These are phyloP conservation scores for Paramuricea clavata DNA, from an alignment of 92 coral and sea anemone genomes.

Conservation along the genomic window DNA sequence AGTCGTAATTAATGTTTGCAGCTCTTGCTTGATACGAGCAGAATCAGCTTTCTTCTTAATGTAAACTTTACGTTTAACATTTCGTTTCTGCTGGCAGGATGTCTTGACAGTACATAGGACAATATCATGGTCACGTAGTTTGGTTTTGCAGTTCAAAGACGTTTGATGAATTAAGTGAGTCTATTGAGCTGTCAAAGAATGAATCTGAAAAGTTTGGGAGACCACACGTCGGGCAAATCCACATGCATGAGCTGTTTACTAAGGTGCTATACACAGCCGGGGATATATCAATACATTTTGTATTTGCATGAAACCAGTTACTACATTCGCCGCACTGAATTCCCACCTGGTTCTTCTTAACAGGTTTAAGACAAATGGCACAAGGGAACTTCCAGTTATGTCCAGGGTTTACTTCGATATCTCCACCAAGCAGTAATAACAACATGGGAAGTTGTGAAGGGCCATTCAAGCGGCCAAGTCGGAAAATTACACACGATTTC, in stretches of 20 bases:
- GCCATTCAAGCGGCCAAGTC: not conserved
- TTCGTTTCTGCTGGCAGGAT: too few relatives aligned
- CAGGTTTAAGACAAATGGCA: slow-evolving; percentile 64
- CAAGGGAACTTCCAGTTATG: slow-evolving; percentile 56
- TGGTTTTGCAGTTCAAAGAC: slow-evolving; percentile 24
- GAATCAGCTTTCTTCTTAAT: too few relatives aligned
- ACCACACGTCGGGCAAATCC: slow-evolving; percentile 65
- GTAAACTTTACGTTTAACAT: too few relatives aligned
- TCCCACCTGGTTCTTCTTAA: slow-evolving; percentile 67
- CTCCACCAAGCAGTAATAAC: not conserved
- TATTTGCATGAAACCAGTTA: slow-evolving; percentile 61
- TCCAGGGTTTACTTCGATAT: too few relatives aligned
- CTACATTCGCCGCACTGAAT: slow-evolving; percentile 69
- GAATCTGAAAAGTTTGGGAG: slow-evolving; percentile 57
- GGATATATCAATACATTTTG: slow-evolving; percentile 65
- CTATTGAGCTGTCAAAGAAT: slow-evolving; percentile 49
- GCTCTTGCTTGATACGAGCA: too few relatives aligned
- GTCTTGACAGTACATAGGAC: too few relatives aligned
- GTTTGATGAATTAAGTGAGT: slow-evolving; percentile 50
- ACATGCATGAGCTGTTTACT: slow-evolving; percentile 58
- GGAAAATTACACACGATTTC: not conserved
- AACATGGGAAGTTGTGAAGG: not conserved
- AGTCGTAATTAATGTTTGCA: too few relatives aligned
- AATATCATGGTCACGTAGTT: too few relatives aligned
- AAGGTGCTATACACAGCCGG: slow-evolving; percentile 46